These are phyloP conservation scores for Orientallactaga sibirica DNA, from an alignment of 2,797 vertebrate species.

Conservation along the genomic window DNA sequence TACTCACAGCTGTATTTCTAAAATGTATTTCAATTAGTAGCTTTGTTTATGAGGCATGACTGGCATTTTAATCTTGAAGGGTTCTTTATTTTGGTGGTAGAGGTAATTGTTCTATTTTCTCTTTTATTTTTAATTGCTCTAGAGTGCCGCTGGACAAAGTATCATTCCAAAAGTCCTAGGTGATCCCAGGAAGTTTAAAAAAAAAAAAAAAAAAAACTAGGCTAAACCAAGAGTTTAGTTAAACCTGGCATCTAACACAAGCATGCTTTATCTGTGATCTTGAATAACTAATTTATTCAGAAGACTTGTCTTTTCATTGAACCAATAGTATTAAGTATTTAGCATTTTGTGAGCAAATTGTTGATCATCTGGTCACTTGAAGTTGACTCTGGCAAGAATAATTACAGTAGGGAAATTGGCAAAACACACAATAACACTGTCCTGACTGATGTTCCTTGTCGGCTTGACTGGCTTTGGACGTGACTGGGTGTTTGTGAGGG, in stretches of 20 bases:
- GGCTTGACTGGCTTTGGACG: background rate
- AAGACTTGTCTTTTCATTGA: background rate
- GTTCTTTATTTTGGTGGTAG: background rate
- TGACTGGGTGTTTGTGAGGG: background rate
- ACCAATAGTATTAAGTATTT: background rate
- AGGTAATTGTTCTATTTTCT: background rate
- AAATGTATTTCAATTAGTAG: conserved; percentile 51
- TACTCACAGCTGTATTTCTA: background rate
- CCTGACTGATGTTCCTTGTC: background rate
- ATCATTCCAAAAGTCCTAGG: background rate
- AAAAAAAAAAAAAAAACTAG: background rate
- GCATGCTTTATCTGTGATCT: background rate
- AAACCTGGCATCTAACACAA: background rate
- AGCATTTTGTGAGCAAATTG: conserved; percentile 10
- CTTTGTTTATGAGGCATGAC: conserved; percentile 49
- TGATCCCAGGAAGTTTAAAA: background rate
- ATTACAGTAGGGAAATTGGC: background rate
- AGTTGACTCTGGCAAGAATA: background rate
- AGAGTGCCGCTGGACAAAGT: background rate
- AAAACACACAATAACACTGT: background rate
- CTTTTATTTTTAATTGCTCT: background rate
- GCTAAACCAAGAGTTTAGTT: background rate
- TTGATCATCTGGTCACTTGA: background rate
- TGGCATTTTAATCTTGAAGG: conserved; percentile 23
- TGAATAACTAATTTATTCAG: background rate